Evolutionary conservation across 2,888 invertebrate genomes (phyloP).

Genomic region (Xylocampa areola): DNA sequence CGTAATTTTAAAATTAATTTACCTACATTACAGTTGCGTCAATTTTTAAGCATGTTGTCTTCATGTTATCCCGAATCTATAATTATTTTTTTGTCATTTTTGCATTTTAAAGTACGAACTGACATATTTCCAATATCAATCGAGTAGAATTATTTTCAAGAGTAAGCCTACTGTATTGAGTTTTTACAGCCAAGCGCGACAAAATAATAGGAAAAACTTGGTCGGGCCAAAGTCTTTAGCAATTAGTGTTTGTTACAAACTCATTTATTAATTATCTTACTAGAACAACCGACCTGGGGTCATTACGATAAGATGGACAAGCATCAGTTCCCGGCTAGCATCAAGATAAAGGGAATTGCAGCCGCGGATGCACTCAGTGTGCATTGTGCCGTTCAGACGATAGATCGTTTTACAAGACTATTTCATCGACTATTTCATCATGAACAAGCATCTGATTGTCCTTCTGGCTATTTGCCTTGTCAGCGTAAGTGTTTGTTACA

Average conservation of each 20-base stretch:
- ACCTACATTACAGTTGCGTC: too few relatives aligned
- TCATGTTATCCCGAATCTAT: too few relatives aligned
- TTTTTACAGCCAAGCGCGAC: not conserved
- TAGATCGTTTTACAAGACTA: constrained; percentile 61
- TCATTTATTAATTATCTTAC: constrained; percentile 68
- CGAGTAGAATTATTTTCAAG: too few relatives aligned
- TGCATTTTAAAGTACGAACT: too few relatives aligned
- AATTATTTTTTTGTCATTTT: too few relatives aligned
- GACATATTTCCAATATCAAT: too few relatives aligned
- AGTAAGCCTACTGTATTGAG: too few relatives aligned
- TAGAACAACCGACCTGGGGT: constrained; percentile 62
- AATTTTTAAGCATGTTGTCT: too few relatives aligned
- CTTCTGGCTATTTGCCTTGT: constrained; percentile 78
- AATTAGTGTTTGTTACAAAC: constrained; percentile 55
- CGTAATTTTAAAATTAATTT: too few relatives aligned
- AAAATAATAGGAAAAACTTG: not conserved
- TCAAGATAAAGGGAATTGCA: constrained; percentile 62
- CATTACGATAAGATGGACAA: constrained; percentile 62
- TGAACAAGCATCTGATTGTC: constrained; percentile 78
- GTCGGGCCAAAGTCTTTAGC: not conserved
- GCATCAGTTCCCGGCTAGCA: constrained; percentile 26
- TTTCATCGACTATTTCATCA: constrained; percentile 58
- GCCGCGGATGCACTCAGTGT: constrained; percentile 59
- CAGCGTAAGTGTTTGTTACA: constrained; percentile 68
- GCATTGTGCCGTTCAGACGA: constrained; percentile 53